These are phyloP conservation scores for Desmodus rotundus DNA, from an alignment of 2,113 vertebrate genomes.

Conservation along the genomic window DNA sequence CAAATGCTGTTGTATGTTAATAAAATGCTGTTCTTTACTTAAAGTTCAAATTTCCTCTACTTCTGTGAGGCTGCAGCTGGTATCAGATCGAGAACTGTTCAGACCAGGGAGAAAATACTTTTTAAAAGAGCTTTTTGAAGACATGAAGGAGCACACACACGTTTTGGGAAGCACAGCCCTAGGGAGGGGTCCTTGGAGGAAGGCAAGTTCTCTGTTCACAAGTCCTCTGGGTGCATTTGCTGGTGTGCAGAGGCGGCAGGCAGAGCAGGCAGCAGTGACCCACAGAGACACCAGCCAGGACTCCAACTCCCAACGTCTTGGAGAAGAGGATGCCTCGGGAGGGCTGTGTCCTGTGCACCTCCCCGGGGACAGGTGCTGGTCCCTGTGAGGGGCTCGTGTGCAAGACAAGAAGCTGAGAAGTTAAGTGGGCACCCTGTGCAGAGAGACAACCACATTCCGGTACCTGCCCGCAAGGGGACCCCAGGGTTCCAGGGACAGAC, in stretches of 20 bases:
- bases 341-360: not conserved
- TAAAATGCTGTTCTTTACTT: not conserved
- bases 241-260: not conserved
- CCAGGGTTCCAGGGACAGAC: not conserved
- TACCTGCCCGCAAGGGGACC: not conserved
- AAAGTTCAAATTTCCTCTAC: not conserved
- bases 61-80: not conserved
- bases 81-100: not conserved
- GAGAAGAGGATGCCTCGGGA: not conserved
- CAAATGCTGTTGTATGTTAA: no score
- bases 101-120: not conserved
- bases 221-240: not conserved
- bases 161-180: not conserved
- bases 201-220: not conserved
- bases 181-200: not conserved
- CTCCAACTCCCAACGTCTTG: not conserved
- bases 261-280: not conserved
- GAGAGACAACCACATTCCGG: not conserved
- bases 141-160: no score
- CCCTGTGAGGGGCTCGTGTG: not conserved
- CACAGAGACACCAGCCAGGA: not conserved
- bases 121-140: not conserved
- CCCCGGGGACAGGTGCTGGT: not conserved
- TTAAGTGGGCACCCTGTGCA: not conserved
- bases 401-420: not conserved